These are phyloP conservation scores for Oreortyx pictus DNA, from an alignment of 2,797 vertebrate genomes.

Conservation along the genomic window DNA sequence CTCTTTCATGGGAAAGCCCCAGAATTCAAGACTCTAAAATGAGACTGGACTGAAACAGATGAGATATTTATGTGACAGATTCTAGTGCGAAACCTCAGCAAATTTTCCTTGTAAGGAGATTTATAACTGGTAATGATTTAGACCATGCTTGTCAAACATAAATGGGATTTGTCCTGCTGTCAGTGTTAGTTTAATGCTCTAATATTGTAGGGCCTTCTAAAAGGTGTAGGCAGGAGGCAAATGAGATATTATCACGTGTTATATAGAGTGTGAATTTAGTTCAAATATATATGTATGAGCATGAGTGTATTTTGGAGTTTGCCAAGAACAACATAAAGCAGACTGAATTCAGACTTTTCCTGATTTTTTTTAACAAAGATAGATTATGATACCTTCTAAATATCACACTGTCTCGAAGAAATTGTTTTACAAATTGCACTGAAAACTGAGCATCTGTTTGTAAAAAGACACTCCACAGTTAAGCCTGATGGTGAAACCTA, in stretches of 20 bases:
- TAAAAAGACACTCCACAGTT: neutral
- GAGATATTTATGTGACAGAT: neutral
- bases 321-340: neutral
- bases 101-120: constrained; percentile 1
- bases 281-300: neutral
- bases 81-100: neutral
- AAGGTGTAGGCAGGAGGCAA: neutral
- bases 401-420: neutral
- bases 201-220: neutral
- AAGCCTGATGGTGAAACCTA: neutral
- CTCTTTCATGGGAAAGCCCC: neutral
- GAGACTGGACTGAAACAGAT: neutral
- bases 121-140: neutral
- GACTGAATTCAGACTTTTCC: neutral
- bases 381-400: neutral
- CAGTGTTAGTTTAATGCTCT: constrained; percentile 28
- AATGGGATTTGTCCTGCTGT: constrained; percentile 3
- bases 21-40: neutral
- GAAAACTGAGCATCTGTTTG: neutral
- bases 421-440: constrained; percentile 4
- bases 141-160: neutral
- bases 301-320: neutral
- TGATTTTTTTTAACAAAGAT: neutral
- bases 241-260: neutral
- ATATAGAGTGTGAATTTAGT: neutral